Conservation (phyloP, 2,797 vertebrate species). For the Aldrovandia affinis region DNA sequence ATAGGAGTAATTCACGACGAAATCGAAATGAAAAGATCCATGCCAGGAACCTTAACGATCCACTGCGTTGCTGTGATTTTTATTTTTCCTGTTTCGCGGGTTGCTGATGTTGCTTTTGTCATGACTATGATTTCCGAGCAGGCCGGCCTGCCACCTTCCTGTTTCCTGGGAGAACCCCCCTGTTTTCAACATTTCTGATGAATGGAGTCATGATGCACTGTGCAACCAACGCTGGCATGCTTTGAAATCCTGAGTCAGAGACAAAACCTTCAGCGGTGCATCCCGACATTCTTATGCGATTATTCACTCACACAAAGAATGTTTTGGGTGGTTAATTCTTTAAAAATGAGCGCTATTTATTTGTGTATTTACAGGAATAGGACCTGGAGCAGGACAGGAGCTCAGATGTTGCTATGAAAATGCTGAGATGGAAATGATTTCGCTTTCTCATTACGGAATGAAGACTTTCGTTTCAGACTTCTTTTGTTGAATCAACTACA, state of each 20-base stretch:
- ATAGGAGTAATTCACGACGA: background rate
- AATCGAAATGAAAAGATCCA: background rate
- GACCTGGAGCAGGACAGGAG: background rate
- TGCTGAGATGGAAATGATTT: background rate
- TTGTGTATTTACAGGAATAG: background rate
- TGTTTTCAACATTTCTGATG: background rate
- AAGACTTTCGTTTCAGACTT: background rate
- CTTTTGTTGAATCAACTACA: background rate
- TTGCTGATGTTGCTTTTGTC: background rate
- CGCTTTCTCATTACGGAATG: no score
- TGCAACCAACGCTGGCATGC: background rate
- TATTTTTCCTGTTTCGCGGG: background rate
- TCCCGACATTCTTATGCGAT: background rate
- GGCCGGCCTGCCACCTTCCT: background rate
- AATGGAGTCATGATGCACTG: background rate
- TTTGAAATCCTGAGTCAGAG: background rate
- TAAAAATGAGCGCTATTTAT: background rate
- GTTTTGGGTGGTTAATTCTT: background rate
- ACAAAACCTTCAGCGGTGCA: background rate
- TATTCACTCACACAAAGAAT: constrained; percentile 1
- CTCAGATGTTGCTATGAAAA: background rate
- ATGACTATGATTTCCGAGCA: background rate
- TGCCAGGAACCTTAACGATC: background rate
- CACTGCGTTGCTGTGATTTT: background rate
- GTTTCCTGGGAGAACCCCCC: background rate